phyloP scores from a whole-genome alignment of 2,888 invertebrate genomes.

The Reticulitermes lucifugus region DNA sequence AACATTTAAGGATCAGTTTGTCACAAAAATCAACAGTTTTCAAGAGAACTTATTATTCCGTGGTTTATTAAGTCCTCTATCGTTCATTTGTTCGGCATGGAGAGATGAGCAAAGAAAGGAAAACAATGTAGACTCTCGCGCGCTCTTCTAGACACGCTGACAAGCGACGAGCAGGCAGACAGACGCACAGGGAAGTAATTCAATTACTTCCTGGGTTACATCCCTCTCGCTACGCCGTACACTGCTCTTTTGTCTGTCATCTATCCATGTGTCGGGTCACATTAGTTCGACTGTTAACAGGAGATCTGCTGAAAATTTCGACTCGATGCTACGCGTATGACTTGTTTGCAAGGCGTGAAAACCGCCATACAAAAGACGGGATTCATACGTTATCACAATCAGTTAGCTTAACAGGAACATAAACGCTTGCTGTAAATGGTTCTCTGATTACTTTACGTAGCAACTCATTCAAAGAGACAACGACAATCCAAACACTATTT shows the following conservation, averaged over 20 bases:
- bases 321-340: background rate
- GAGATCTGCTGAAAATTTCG: background rate
- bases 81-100: background rate
- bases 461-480: background rate
- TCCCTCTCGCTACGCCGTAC: background rate
- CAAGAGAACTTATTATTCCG: background rate
- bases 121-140: background rate
- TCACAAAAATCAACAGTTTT: conserved; percentile 5
- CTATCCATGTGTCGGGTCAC: conserved; percentile 20
- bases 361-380: background rate
- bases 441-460: background rate
- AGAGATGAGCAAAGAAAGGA: background rate
- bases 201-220: conserved; percentile 40
- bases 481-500: background rate
- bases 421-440: background rate
- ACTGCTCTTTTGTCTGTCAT: conserved; percentile 41
- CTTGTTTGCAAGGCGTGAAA: background rate
- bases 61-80: background rate
- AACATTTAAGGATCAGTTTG: too few relatives aligned
- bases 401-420: background rate
- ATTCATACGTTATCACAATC: background rate
- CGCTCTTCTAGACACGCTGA: background rate
- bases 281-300: conserved; percentile 29
- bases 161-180: background rate
- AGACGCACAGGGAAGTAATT: conserved; percentile 21